Evolutionary conservation across 2,888 invertebrate genomes (phyloP), one percentile per base, ranked within the genome.

Genomic region (Meteorus colon): DNA sequence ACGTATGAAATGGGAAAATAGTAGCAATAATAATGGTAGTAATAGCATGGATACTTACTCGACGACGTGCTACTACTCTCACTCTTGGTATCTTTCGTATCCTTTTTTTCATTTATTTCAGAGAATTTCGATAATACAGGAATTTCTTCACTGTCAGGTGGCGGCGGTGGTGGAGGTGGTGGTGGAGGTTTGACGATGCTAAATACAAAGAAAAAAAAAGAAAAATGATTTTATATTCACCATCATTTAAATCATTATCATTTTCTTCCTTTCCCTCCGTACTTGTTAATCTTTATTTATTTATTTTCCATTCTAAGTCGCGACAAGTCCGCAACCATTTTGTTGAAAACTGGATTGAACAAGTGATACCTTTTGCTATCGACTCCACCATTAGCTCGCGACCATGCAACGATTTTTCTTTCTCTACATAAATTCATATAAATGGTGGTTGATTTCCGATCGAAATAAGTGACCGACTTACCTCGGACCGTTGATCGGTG

Each of bases 81-180:
- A 78, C 82, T 82, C 79, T 82, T 86, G 59, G 76, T 75, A 72
- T 87, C 84, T 65, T 83, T 80, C 37, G 19, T 67, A 27, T 86
- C 84, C 75, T 81, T 86, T 74, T 83, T 87, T 75, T 86, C 66
- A 37, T 16, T 48, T 6, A 34, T 16, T 19, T 81, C 82, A 31
- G 79, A 70, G 73, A 84, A 76, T 80, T 84, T 86, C 16, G 83
- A 73, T 41, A 82, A 79, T 60, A 81, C 79, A 62, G 85, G 82
- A 16, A 84, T 78, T 27, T 86, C 82, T 66, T 88, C 88, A 14
- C 84, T 86, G 67, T 83, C 83, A 80, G 87, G 86, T 69, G 88
- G 88, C 0, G 88, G 88, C 4, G 89, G 89, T 4, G 87, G 87
- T 0, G 88, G 89, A 0, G 89, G 89, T 3, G 89, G 89, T 3